Percentiles rank a stretch among this genome's conserved stretches.
These are phyloP conservation scores for Campaea margaritaria DNA, from an alignment of 2,888 invertebrate species.

Conservation along the genomic window DNA sequence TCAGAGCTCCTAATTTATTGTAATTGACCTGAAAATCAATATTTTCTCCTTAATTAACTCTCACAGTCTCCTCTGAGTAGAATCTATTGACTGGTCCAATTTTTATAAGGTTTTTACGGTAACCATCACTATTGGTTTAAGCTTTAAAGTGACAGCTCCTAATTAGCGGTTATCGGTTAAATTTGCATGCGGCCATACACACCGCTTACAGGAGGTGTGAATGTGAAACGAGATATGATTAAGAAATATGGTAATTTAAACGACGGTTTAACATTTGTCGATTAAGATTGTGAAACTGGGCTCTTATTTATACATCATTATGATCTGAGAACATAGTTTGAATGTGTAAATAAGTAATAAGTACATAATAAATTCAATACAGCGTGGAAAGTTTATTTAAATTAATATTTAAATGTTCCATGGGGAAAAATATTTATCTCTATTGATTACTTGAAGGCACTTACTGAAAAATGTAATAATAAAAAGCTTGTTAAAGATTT, in stretches of 20 bases:
- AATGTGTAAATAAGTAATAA: neutral
- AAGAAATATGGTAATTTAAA: conserved; percentile 6
- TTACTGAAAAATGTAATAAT: too few relatives aligned
- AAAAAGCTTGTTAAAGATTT: too few relatives aligned
- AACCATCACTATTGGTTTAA: conserved; percentile 4
- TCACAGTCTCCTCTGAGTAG: conserved; percentile 1
- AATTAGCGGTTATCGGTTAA: conserved; percentile 7
- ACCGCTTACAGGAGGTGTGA: conserved; percentile 1
- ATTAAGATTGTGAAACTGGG: neutral
- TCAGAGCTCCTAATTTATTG: neutral
- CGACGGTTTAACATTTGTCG: neutral
- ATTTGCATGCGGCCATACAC: conserved; percentile 9
- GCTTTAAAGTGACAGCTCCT: conserved; percentile 4
- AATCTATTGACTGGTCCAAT: conserved; percentile 7
- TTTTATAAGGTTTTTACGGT: conserved; percentile 11
- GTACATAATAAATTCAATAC: neutral
- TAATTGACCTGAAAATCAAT: neutral
- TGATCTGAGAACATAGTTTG: neutral
- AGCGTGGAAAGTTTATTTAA: too few relatives aligned
- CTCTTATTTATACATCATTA: neutral
- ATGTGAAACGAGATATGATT: conserved; percentile 1
- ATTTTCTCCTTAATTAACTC: conserved; percentile 3
- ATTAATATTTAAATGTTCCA: too few relatives aligned
- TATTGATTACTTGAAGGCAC: too few relatives aligned
- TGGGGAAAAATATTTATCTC: too few relatives aligned